Conservation (phyloP, 2,888 invertebrate genomes). For the Aromia moschata region DNA sequence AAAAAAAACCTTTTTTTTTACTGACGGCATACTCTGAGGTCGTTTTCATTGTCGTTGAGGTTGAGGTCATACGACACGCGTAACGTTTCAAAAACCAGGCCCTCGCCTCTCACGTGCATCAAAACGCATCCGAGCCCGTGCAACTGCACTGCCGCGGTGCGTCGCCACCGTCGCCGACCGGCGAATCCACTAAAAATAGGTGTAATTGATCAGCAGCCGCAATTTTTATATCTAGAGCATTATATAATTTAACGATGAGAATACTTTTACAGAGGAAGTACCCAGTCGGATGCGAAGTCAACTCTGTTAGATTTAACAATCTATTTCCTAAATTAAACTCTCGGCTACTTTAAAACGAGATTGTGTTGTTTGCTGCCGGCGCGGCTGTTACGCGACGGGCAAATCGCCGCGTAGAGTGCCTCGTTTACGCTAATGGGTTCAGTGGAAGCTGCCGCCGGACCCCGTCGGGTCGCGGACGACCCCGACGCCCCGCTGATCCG, state of each 20-base stretch:
- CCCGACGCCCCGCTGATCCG: too few species aligned
- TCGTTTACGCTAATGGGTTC: constrained; percentile 36
- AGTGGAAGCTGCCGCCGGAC: constrained; percentile 25
- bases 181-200: constrained; percentile 32
- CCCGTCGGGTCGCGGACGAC: too few species aligned
- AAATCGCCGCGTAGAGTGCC: constrained; percentile 29
- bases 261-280: constrained; percentile 64
- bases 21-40: too few species aligned
- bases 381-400: constrained; percentile 12
- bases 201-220: constrained; percentile 50
- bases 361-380: constrained; percentile 52
- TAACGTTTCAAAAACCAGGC: too few species aligned
- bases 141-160: too few species aligned
- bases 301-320: constrained; percentile 64
- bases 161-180: too few species aligned
- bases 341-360: constrained; percentile 57
- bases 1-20: too few species aligned
- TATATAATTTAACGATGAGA: constrained; percentile 64
- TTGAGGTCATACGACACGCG: too few species aligned
- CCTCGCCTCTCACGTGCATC: too few species aligned
- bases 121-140: too few species aligned
- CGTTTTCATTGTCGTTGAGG: too few species aligned
- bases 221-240: constrained; percentile 64
- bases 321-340: constrained; percentile 64
- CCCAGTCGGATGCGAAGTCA: constrained; percentile 64